phyloP scores from a whole-genome alignment of 2,888 invertebrate genomes.

The Hemicrepidius hirtus region DNA sequence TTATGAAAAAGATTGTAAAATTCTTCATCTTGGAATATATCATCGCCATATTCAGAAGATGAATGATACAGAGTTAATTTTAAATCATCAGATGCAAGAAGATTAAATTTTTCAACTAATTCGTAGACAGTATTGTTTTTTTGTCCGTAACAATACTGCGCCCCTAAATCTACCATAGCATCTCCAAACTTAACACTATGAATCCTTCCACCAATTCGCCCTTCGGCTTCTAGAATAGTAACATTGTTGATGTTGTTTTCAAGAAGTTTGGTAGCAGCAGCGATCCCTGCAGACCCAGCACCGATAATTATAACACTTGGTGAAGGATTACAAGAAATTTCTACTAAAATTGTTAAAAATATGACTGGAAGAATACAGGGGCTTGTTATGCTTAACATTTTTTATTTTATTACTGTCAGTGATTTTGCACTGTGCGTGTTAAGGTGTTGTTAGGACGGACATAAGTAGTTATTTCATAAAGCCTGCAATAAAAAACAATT shows the following conservation, averaged over 20 bases:
- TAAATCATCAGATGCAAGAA: constrained; percentile 56
- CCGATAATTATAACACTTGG: constrained; percentile 49
- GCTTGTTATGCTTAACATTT: no score
- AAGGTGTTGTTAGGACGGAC: no score
- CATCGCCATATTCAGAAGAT: constrained; percentile 30
- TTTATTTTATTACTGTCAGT: no score
- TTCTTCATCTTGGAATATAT: constrained; percentile 25
- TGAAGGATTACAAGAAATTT: background rate
- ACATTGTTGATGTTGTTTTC: constrained; percentile 71
- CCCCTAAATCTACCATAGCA: constrained; percentile 61
- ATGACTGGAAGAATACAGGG: no score
- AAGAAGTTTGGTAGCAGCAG: constrained; percentile 73
- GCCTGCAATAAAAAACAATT: no score
- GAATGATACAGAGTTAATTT: constrained; percentile 45
- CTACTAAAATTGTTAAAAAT: background rate
- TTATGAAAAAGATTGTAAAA: constrained; percentile 46
- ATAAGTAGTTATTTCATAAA: no score
- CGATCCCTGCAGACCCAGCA: constrained; percentile 69
- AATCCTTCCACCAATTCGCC: constrained; percentile 60
- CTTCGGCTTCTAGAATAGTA: constrained; percentile 68
- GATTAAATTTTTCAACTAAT: constrained; percentile 55
- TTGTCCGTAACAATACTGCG: constrained; percentile 65
- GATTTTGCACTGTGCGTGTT: no score
- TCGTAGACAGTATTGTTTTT: constrained; percentile 60
- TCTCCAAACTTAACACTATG: constrained; percentile 58